Conservation (phyloP, 2,113 vertebrate species). For the Haplochromis burtoni region DNA sequence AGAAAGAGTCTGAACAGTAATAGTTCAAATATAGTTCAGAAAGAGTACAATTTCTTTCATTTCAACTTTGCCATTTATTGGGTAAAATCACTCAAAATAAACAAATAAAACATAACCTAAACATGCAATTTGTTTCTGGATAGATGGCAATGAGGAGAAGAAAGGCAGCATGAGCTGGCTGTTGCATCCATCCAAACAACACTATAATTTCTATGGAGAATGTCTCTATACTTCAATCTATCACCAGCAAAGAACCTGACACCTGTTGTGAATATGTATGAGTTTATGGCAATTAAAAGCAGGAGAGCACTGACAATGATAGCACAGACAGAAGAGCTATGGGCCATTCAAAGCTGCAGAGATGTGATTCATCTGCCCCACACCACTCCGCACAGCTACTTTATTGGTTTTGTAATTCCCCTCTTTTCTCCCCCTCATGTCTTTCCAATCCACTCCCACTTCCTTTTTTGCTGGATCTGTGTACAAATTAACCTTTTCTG, state of each 20-base stretch:
- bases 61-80: background rate
- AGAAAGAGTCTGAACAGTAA: background rate
- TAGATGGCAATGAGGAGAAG: background rate
- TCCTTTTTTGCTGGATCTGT: background rate
- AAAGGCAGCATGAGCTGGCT: background rate
- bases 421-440: background rate
- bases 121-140: background rate
- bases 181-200: background rate
- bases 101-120: background rate
- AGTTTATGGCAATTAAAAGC: background rate
- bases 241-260: background rate
- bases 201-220: background rate
- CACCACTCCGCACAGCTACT: background rate
- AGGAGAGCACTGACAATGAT: background rate
- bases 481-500: background rate
- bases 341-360: background rate
- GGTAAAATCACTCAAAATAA: background rate
- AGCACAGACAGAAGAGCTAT: background rate
- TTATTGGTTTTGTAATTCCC: background rate
- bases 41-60: background rate
- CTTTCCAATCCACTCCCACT: background rate
- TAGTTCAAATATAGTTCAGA: background rate
- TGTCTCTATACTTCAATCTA: background rate
- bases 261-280: background rate
- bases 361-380: background rate